Evolutionary conservation across 2,888 invertebrate species (phyloP), one percentile per base, ranked within the genome.

Genomic region (Parnassius orleans): DNA sequence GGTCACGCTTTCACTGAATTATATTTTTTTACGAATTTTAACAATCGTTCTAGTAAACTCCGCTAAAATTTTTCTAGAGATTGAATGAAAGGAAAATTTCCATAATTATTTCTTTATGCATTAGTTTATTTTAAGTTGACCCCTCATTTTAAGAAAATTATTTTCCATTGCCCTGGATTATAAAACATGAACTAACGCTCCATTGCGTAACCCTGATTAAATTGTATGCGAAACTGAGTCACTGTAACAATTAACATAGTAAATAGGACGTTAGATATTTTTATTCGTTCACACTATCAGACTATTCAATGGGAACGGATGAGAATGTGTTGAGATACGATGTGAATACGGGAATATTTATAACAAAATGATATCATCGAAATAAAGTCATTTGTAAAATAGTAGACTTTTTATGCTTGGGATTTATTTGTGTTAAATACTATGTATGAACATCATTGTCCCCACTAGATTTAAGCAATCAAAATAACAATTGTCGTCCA

Each of bases 221-320:
- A 52, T 57, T 53, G 48, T 42, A 33, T 9, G 51, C 47, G 11
- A 24, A 64, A 64, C 56, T 60, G 48, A 60, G 60, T 60, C 63
- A 64, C 52, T 64, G 57, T 64, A 14, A 64, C 63, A 60, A 57
- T 47, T 53, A 44, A 53, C 53, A 60, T 60, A 64, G 56, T 53
- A 60, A 64, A 64, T 60, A 57, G 63, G 60, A 64, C 60, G 50
- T 53, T 60, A 60, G 53, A 60, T 68, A 60, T 68, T 66, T 67
- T 67, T 66, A 59, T 67, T 57, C 66, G 10, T 48, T 48, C 10
- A n/a, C 15, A 68, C 71, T 73, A 74, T 74, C 74, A 57, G 64
- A 67, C 66, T 65, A 54, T 66, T 69, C 71, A 74, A 72, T 72
- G 72, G 67, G 74, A 75, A 66, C 74, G 74, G 74, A 75, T 71